A percentile compares a stretch with the other conserved stretches of the same genome.
These are phyloP conservation scores for Cololabis saira DNA, from an alignment of 2,113 vertebrate species.

Conservation along the genomic window DNA sequence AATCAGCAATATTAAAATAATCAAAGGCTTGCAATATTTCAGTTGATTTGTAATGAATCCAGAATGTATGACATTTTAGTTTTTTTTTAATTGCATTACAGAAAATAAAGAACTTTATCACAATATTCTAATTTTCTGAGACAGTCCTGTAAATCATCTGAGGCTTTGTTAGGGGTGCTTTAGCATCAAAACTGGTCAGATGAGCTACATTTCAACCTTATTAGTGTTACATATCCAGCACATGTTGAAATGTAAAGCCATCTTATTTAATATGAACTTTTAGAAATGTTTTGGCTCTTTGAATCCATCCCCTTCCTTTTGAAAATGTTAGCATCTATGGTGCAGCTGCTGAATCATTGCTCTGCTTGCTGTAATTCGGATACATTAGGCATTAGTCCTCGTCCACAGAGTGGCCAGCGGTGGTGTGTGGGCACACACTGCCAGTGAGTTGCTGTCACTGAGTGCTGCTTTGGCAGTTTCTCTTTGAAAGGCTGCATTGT, in stretches of 20 bases:
- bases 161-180: neutral
- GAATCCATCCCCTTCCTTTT: neutral
- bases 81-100: no score
- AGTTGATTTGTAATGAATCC: no score
- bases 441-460: slow-evolving; percentile 29
- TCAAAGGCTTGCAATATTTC: no score
- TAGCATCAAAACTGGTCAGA: neutral
- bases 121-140: no score
- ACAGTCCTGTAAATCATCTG: neutral
- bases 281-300: neutral
- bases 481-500: slow-evolving; percentile 58
- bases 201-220: no score
- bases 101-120: no score
- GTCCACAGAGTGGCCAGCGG: slow-evolving; percentile 2
- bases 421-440: slow-evolving; percentile 10
- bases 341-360: slow-evolving; percentile 11
- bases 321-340: neutral
- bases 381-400: slow-evolving; percentile 1
- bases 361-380: slow-evolving; percentile 1
- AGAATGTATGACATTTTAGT: no score
- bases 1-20: no score
- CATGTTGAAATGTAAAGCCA: no score
- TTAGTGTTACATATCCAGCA: no score
- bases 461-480: slow-evolving; percentile 8
- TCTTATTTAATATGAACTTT: no score